A percentile compares a stretch with the other conserved stretches of the same genome.
Conservation (phyloP, 2,113 vertebrate genomes). For the Bos javanicus region DNA sequence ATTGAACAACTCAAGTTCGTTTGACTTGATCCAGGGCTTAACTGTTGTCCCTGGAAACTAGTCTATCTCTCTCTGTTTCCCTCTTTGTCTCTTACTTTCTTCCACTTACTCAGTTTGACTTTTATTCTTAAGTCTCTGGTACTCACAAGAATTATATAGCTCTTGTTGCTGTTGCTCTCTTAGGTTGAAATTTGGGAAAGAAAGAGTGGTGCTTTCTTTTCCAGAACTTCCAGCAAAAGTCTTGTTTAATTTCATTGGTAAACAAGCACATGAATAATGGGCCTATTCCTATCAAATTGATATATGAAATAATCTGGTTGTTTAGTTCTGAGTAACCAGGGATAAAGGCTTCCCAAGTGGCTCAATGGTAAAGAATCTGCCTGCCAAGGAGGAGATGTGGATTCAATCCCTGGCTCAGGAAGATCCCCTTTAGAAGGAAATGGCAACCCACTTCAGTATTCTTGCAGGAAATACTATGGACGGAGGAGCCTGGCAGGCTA, state of each 20-base stretch:
- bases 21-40: background rate
- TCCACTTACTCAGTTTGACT: background rate
- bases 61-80: background rate
- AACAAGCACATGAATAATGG: background rate
- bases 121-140: background rate
- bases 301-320: background rate
- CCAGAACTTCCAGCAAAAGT: background rate
- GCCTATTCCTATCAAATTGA: background rate
- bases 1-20: background rate
- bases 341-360: background rate
- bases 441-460: background rate
- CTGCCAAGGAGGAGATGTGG: background rate
- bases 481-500: background rate
- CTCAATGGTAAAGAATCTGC: background rate
- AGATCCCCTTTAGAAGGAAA: background rate
- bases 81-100: background rate
- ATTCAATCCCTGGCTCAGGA: background rate
- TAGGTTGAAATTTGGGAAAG: background rate
- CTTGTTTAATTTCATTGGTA: background rate
- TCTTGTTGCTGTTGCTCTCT: background rate
- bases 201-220: background rate
- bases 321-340: background rate
- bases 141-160: background rate
- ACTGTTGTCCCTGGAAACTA: background rate
- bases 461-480: background rate